Evolutionary conservation across 2,113 vertebrate genomes (phyloP), one percentile per base, ranked within the genome.

Genomic region (Poicephalus gulielmi): DNA sequence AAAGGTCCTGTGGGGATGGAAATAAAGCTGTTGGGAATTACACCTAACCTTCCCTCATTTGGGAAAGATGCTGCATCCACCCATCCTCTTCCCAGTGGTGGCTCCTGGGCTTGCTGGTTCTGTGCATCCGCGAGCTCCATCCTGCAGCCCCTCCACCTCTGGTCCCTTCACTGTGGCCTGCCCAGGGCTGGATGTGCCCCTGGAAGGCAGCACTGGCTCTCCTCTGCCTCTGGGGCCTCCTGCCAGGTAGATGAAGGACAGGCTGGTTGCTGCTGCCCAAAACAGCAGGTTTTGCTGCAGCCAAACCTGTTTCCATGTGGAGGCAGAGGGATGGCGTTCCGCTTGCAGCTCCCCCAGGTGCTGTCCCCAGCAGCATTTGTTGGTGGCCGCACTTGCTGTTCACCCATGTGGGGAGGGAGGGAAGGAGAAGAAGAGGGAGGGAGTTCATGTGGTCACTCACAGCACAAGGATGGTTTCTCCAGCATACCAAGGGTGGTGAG

Each of bases 271-370:
- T 69, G 64, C 52, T 67, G 44, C 43, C 31, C 35, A 15, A 22
- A 55, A 24, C 25, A 37, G 37, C 37, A 37, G 57, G 11, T 46
- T 74, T 2, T 18, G 35, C 43, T 28, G 16, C 37, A 20, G 31
- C 52, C 30, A 28, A 23, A 28, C 37, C 46, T 3, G 0, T 43
- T 53, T 33, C 44, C 2, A 0, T 47, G 6, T 3, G 13, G 50
- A 64, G 24, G 27, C 66, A 10, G 57, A n/a, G 6, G n/a, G 20
- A 20, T 30, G n/a, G 11, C 0, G 0, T 47, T 80, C 31, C 0
- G 3, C 27, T 55, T 39, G 41, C 41, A 35, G 62, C 53, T 53
- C 39, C 35, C 52, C 25, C 31, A 25, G 50, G 47, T 53, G 70
- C 47, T 2, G 0, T 62, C 59, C 23, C 52, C 41, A 49, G 46